phyloP scores from a whole-genome alignment of 2,888 invertebrate genomes.

The Scrobipalpa costella region DNA sequence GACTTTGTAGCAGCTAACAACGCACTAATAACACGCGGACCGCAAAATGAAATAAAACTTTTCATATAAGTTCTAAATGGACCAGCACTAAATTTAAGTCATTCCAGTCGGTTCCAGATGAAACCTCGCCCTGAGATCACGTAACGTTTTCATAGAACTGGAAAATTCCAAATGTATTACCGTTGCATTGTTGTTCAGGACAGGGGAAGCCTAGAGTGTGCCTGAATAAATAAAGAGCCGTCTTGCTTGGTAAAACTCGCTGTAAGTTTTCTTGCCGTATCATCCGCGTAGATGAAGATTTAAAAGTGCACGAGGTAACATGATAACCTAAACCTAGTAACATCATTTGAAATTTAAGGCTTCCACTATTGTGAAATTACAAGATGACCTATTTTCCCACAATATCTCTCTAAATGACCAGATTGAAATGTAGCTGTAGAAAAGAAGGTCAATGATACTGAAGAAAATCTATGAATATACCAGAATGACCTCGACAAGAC shows the following conservation, averaged over 20 bases:
- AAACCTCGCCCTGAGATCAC: slow-evolving; percentile 57
- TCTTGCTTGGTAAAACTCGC: slow-evolving; percentile 20
- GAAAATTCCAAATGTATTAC: slow-evolving; percentile 67
- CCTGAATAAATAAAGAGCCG: slow-evolving; percentile 16
- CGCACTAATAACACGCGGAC: neutral
- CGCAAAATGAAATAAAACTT: slow-evolving; percentile 20
- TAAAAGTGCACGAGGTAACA: neutral
- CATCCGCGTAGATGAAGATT: slow-evolving; percentile 19
- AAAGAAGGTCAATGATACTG: too few relatives aligned
- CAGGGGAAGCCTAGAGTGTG: slow-evolving; percentile 41
- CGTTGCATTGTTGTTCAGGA: slow-evolving; percentile 55
- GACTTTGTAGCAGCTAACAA: neutral
- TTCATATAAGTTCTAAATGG: slow-evolving; percentile 19
- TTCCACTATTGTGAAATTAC: too few relatives aligned
- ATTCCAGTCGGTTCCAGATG: slow-evolving; percentile 44
- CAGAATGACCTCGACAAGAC: too few relatives aligned
- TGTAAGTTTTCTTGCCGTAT: slow-evolving; percentile 33
- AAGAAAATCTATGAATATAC: too few relatives aligned
- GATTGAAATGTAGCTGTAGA: too few relatives aligned
- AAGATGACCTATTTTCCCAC: too few relatives aligned
- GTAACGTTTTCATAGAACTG: slow-evolving; percentile 68
- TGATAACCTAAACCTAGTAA: neutral
- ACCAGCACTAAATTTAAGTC: slow-evolving; percentile 18
- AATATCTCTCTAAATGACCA: too few relatives aligned
- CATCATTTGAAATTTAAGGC: neutral